These are phyloP conservation scores for Pogona vitticeps DNA, from an alignment of 2,113 vertebrate genomes.

Conservation along the genomic window DNA sequence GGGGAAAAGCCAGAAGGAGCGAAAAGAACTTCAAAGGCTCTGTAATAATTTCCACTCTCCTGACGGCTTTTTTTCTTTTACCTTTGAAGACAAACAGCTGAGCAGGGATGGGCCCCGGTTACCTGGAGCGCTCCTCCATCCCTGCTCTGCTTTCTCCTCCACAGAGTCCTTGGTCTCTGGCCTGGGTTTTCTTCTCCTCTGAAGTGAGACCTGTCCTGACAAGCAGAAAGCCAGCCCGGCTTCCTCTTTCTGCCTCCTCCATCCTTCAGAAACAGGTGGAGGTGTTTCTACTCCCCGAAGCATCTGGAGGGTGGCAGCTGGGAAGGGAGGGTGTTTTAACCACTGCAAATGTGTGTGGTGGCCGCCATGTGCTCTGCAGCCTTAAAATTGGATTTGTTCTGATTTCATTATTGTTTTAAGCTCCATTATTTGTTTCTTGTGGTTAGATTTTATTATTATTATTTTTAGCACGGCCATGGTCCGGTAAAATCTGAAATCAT, in stretches of 20 bases:
- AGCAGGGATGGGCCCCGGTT: no score
- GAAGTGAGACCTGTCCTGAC: not conserved
- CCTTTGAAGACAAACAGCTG: no score
- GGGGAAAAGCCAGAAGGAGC: no score
- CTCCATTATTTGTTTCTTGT: not conserved
- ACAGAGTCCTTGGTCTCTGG: no score
- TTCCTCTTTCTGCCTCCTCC: no score
- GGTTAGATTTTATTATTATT: not conserved
- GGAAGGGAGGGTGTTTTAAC: not conserved
- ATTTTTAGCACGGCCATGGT: not conserved
- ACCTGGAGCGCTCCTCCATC: no score
- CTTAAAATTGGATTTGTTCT: not conserved
- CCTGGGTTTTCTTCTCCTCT: not conserved
- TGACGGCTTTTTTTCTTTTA: no score
- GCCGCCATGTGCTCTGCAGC: not conserved
- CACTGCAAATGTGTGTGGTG: not conserved
- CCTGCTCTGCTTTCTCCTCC: no score
- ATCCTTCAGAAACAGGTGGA: accelerated
- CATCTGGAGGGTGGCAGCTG: not conserved
- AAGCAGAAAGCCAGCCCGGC: no score
- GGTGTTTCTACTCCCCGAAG: not conserved
- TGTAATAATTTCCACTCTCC: no score
- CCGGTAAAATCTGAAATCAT: not conserved
- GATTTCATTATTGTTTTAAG: not conserved
- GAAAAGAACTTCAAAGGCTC: no score